These are phyloP conservation scores for Prunella himalayana DNA, from an alignment of 2,113 vertebrate species.

Conservation along the genomic window DNA sequence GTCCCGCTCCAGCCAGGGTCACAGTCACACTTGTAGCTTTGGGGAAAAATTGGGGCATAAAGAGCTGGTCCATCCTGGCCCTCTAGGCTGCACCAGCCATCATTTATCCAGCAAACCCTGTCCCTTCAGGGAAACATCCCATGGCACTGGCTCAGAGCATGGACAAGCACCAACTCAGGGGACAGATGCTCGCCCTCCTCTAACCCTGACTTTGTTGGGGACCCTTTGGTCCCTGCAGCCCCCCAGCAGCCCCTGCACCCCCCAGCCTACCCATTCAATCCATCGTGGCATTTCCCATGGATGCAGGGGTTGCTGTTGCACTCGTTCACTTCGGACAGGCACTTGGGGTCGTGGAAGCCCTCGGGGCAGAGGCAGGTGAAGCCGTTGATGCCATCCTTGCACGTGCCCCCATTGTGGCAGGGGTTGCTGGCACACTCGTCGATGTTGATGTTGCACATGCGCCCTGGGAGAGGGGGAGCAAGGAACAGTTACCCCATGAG, in stretches of 20 bases:
- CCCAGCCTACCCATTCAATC: constrained; percentile 84
- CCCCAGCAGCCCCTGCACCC: not conserved
- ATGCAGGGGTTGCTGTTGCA: constrained; percentile 93
- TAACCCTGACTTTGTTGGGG: not conserved
- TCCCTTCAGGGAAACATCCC: not conserved
- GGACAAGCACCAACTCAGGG: not conserved
- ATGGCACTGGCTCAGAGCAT: not conserved
- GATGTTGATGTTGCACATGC: constrained; percentile 90
- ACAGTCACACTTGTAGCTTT: constrained; percentile 88
- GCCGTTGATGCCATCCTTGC: constrained; percentile 82
- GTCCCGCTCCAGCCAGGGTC: constrained; percentile 90
- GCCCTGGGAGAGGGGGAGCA: constrained; percentile 62
- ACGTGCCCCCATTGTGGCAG: constrained; percentile 91
- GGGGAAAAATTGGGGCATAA: not conserved
- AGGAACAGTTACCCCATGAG: not conserved
- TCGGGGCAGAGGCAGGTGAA: constrained; percentile 90
- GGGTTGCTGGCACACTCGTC: constrained; percentile 86
- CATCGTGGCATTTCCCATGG: constrained; percentile 86
- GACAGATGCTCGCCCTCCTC: not conserved
- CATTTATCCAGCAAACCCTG: not conserved
- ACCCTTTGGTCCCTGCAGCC: not conserved
- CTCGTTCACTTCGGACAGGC: constrained; percentile 90
- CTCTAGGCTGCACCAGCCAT: not conserved
- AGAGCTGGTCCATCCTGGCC: accelerated
- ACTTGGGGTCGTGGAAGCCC: constrained; percentile 88